A percentile compares a stretch with the other conserved stretches of the same genome.
Conservation (phyloP, 2,888 invertebrate genomes). For the Oithona nana region DNA sequence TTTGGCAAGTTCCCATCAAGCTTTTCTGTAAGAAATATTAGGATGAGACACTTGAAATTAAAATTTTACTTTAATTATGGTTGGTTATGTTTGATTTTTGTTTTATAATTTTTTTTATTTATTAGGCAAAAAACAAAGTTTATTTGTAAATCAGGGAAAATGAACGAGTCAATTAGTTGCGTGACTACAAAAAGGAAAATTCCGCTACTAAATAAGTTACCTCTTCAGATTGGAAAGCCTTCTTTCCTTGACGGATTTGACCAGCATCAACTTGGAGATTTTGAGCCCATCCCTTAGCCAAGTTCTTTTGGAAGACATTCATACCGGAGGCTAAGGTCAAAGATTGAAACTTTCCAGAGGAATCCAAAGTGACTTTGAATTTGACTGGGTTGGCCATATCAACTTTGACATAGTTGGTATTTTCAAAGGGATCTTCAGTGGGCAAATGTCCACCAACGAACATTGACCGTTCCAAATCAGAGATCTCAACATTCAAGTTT, state of each 20-base stretch:
- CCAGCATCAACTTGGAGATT: conserved; percentile 4
- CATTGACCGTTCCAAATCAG: not conserved
- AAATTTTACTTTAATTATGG: no score
- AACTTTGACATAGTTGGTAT: not conserved
- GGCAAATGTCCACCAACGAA: not conserved
- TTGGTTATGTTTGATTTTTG: no score
- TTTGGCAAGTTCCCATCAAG: conserved; percentile 6
- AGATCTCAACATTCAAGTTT: conserved; percentile 6
- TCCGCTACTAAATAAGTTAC: not conserved
- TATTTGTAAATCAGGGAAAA: no score
- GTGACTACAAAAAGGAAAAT: no score
- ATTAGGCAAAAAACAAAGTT: no score
- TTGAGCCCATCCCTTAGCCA: conserved; percentile 10
- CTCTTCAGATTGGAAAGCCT: not conserved
- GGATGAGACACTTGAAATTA: not conserved
- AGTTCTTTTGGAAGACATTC: conserved; percentile 2
- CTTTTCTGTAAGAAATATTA: conserved; percentile 7
- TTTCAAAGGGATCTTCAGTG: not conserved
- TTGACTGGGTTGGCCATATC: not conserved
- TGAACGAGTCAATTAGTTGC: no score
- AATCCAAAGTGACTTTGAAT: conserved; percentile 5
- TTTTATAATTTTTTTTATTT: no score
- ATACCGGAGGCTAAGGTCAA: not conserved
- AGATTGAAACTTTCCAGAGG: not conserved
- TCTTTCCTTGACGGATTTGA: not conserved